Percentiles rank a stretch among this genome's conserved stretches.
Conservation (phyloP, 2,888 invertebrate species). For the Clitarchus hookeri region DNA sequence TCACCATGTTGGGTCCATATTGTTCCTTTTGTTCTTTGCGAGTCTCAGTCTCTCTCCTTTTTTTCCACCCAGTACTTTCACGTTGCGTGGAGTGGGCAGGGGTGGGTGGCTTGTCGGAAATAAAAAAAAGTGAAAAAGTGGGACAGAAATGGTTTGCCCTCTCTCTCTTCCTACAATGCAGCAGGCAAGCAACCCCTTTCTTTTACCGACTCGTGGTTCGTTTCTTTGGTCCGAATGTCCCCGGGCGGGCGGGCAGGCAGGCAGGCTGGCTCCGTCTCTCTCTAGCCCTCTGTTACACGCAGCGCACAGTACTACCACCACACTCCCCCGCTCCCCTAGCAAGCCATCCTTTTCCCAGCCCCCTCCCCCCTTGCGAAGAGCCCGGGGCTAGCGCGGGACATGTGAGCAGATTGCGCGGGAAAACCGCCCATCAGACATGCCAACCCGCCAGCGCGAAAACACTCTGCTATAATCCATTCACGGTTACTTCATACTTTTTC, state of each 20-base stretch:
- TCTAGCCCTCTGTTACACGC: not conserved
- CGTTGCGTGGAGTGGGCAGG: not conserved
- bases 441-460: not conserved
- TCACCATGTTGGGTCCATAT: slow-evolving; percentile 17
- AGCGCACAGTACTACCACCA: not conserved
- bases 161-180: not conserved
- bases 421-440: slow-evolving; percentile 19
- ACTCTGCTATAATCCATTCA: no score
- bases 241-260: no score
- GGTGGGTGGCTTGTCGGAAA: not conserved
- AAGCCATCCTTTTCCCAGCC: not conserved
- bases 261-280: not conserved
- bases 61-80: not conserved
- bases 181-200: slow-evolving; percentile 14
- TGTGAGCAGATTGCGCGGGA: slow-evolving; percentile 16
- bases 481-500: no score
- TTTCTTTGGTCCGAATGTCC: slow-evolving; percentile 9
- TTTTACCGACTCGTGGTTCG: slow-evolving; percentile 1
- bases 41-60: not conserved
- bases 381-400: slow-evolving; percentile 16
- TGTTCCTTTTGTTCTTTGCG: slow-evolving; percentile 22
- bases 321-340: not conserved
- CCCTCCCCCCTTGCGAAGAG: not conserved
- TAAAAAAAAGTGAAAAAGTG: not conserved
- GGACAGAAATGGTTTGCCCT: not conserved